Conservation (phyloP, 2,888 invertebrate species). For the Coenonympha glycerion region DNA sequence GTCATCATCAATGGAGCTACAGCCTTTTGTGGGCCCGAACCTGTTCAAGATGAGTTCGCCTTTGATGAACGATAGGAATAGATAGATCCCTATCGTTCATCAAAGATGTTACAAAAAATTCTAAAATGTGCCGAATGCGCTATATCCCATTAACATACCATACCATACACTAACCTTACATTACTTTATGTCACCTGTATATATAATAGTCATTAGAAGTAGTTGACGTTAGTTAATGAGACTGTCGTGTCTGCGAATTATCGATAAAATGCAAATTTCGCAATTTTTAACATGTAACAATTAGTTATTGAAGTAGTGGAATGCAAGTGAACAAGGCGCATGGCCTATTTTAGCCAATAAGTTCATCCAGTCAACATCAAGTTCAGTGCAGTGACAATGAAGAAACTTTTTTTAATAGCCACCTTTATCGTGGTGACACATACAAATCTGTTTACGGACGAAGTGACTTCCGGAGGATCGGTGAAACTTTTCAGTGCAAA, state of each 20-base stretch:
- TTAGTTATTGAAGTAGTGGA: not conserved
- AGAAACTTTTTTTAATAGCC: not conserved
- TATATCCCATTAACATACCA: too few species aligned
- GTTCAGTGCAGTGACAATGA: not conserved
- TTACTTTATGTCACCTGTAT: too few species aligned
- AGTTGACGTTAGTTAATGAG: too few species aligned
- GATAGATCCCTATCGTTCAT: too few species aligned
- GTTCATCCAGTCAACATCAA: not conserved
- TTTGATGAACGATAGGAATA: too few species aligned
- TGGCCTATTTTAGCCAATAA: not conserved
- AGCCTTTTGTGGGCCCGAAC: too few species aligned
- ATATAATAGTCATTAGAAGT: too few species aligned
- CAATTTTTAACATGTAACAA: not conserved
- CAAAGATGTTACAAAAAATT: too few species aligned
- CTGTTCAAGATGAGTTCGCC: too few species aligned
- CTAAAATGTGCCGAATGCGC: too few species aligned
- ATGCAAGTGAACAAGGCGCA: not conserved
- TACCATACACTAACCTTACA: too few species aligned
- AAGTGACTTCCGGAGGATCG: not conserved
- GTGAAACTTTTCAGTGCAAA: not conserved
- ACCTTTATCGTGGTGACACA: not conserved
- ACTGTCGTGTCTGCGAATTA: not conserved
- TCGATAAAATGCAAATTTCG: not conserved
- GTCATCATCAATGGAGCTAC: too few species aligned
- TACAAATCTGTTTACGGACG: not conserved